Percentiles rank a stretch among this genome's conserved stretches.
Conservation (phyloP, 2,797 vertebrate genomes). For the Megalops cyprinoides region DNA sequence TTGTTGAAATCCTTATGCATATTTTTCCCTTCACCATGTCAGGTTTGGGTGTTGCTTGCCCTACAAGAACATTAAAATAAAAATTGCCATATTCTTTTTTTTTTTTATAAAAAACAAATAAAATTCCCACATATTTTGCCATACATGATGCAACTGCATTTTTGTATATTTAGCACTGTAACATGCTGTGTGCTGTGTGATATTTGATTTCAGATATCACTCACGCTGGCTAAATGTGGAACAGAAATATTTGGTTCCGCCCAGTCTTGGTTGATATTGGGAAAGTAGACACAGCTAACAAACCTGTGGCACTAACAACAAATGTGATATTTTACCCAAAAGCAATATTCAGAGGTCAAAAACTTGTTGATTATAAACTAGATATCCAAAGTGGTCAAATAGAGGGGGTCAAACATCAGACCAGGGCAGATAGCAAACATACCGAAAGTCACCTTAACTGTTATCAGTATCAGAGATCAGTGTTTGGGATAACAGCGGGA, state of each 20-base stretch:
- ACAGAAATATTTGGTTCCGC: too few species aligned
- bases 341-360: neutral
- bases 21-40: slow-evolving; percentile 49
- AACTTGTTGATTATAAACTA: slow-evolving; percentile 1
- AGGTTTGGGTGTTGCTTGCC: slow-evolving; percentile 38
- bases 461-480: neutral
- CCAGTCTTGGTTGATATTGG: too few species aligned
- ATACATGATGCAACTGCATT: slow-evolving; percentile 35
- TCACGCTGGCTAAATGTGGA: too few species aligned
- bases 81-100: slow-evolving; percentile 49
- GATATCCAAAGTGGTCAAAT: neutral
- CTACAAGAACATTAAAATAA: slow-evolving; percentile 45
- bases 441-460: neutral
- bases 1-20: slow-evolving; percentile 45
- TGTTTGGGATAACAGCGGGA: too few species aligned
- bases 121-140: slow-evolving; percentile 59
- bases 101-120: slow-evolving; percentile 58
- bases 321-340: neutral
- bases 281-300: too few species aligned
- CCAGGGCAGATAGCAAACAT: neutral
- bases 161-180: neutral
- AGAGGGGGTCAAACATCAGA: neutral
- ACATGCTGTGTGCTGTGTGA: neutral
- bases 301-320: neutral
- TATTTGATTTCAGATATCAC: neutral